A percentile compares a stretch with the other conserved stretches of the same genome.
Conservation (phyloP, 2,797 vertebrate species). For the Sarcoramphus papa region DNA sequence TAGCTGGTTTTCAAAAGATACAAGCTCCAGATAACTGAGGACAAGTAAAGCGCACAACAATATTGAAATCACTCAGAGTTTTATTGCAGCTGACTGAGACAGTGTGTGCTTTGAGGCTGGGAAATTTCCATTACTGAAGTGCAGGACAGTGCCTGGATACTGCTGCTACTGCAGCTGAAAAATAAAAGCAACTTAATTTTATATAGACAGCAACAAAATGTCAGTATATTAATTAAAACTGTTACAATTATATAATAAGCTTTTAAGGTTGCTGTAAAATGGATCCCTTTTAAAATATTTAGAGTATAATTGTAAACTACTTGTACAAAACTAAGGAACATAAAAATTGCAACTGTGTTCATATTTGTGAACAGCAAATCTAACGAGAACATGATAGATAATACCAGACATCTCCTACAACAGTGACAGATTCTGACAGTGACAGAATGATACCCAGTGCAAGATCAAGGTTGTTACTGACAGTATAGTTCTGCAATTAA, state of each 20-base stretch:
- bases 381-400: neutral
- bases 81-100: conserved; percentile 58
- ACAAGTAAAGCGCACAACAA: conserved; percentile 40
- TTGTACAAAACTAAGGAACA: neutral
- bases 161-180: conserved; percentile 38
- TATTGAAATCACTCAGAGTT: conserved; percentile 50
- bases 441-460: neutral
- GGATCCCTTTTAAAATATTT: neutral
- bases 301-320: neutral
- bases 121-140: conserved; percentile 63
- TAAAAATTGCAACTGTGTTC: neutral
- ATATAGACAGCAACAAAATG: neutral
- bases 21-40: conserved; percentile 26
- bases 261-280: neutral
- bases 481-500: neutral
- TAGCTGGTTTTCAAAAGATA: conserved; percentile 49
- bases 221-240: neutral
- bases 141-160: conserved; percentile 30
- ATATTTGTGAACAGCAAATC: neutral
- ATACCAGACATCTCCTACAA: neutral
- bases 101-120: conserved; percentile 50
- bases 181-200: conserved; percentile 30
- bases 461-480: neutral
- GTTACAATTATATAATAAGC: neutral
- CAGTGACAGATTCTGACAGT: neutral